phyloP scores from a whole-genome alignment of 1,140 invertebrate species.

The Tetramorium parvispinum region DNA sequence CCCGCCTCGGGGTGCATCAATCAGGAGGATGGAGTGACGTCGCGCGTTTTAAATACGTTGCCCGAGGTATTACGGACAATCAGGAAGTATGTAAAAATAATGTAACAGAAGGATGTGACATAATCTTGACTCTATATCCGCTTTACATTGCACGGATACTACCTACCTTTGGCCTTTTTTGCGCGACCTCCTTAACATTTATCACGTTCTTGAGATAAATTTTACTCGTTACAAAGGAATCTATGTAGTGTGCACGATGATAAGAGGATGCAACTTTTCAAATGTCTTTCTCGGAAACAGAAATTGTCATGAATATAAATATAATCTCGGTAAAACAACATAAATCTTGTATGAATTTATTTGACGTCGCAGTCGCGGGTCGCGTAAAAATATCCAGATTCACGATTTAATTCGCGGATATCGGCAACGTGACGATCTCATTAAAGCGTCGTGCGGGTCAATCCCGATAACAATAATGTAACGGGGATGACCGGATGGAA shows the following conservation, averaged over 20 bases:
- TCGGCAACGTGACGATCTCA: not conserved
- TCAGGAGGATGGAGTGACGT: conserved; percentile 38
- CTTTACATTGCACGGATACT: conserved; percentile 3
- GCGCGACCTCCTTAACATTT: conserved; percentile 10
- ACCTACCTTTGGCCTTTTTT: not conserved
- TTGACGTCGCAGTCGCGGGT: not conserved
- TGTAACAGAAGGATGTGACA: not conserved
- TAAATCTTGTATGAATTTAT: not conserved
- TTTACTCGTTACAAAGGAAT: not conserved
- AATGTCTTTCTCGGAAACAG: not conserved
- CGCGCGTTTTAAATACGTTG: conserved; percentile 37
- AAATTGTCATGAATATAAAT: not conserved
- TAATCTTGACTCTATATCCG: conserved; percentile 13
- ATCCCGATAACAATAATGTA: conserved; percentile 4
- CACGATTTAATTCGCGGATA: not conserved
- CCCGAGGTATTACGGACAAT: conserved; percentile 9
- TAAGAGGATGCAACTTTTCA: not conserved
- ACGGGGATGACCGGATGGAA: not conserved
- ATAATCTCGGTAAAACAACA: not conserved
- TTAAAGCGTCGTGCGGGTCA: not conserved
- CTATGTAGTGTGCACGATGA: not conserved
- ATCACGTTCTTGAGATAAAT: conserved; percentile 15
- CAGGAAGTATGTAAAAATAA: conserved; percentile 53
- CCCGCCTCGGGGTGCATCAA: conserved; percentile 9
- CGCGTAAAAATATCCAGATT: not conserved